Evolutionary conservation across 2,797 vertebrate species (phyloP).

Genomic region (Ctenochaetus hawaiiensis): DNA sequence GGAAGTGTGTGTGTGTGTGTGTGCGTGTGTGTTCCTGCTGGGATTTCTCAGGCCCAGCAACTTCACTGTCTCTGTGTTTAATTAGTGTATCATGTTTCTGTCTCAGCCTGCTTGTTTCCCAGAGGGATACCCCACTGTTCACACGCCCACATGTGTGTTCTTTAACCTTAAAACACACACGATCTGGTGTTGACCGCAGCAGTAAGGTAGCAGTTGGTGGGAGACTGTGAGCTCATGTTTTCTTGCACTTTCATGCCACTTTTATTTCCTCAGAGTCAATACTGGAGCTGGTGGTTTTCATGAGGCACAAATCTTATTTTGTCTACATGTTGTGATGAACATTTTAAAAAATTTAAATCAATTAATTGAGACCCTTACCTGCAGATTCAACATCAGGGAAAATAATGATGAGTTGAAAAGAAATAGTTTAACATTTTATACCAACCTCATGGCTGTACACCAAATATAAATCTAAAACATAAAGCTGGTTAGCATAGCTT

Average conservation of each 20-base stretch:
- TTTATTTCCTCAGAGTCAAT: neutral
- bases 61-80: slow-evolving; percentile 26
- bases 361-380: neutral
- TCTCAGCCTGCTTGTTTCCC: slow-evolving; percentile 1
- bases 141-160: slow-evolving; percentile 12
- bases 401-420: too few relatives aligned
- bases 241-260: too few relatives aligned
- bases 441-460: too few relatives aligned
- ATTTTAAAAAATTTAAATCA: too few relatives aligned
- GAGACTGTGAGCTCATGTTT: neutral
- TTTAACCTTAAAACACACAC: slow-evolving; percentile 7
- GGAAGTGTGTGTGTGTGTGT: neutral
- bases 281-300: neutral
- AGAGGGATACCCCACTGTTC: slow-evolving; percentile 1
- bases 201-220: neutral
- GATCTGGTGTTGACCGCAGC: neutral
- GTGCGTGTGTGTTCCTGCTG: neutral
- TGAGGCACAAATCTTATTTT: neutral
- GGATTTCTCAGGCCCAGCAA: slow-evolving; percentile 15
- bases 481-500: neutral
- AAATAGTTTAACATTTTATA: too few relatives aligned
- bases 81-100: slow-evolving; percentile 36
- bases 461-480: neutral
- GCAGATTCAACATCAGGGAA: too few relatives aligned
- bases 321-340: neutral